Evolutionary conservation across 2,113 vertebrate species (phyloP), one percentile per base, ranked within the genome.

Genomic region (Rutilus rutilus): DNA sequence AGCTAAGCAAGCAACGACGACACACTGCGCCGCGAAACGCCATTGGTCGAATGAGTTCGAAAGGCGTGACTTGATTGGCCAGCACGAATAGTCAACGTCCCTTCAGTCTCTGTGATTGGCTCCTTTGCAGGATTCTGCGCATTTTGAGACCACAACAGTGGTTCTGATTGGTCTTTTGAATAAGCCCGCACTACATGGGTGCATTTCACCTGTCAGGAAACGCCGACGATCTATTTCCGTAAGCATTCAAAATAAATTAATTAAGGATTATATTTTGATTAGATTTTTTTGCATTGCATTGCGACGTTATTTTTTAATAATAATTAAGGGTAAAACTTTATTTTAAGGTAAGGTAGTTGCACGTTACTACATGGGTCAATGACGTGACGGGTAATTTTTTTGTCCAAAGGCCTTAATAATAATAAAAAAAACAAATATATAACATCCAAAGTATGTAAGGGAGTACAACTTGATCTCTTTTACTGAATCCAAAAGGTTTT

Each of bases 41-140:
- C 30, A 89, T 90, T 90, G 71, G 88, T 6, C 15, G 64, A 57
- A 15, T 17, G 12, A 5, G 11, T 89, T 92, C 65, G 69, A 89
- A 90, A 89, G 50, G 25, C 1, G 77, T 14, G 47, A 77, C n/a
- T 9, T 83, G 90, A 94, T 92, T 94, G 93, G 94, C 4, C 21
- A 1, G 14, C 0, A 3, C 50, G 23, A 57, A 52, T 2, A 79
- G 14, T 75, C 15, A 10, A 75, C 25, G 11, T 81, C 17, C 47
- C 52, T 8, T 77, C 14, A 0, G 3, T 21, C 5, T 6, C 50
- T 91, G 17, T 54, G 80, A 94, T 91, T 95, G 90, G 93, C 17
- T 86, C 33, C 65, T 74, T n/a, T 2, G 2, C 19, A 23, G 4
- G 5, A n/a, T 57, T 83, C 39, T 7, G 52, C 87, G 86, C 84